A percentile compares a stretch with the other conserved stretches of the same genome.
These are phyloP conservation scores for Actinia tenebrosa DNA, from an alignment of 64 coral and sea anemone species.

Conservation along the genomic window DNA sequence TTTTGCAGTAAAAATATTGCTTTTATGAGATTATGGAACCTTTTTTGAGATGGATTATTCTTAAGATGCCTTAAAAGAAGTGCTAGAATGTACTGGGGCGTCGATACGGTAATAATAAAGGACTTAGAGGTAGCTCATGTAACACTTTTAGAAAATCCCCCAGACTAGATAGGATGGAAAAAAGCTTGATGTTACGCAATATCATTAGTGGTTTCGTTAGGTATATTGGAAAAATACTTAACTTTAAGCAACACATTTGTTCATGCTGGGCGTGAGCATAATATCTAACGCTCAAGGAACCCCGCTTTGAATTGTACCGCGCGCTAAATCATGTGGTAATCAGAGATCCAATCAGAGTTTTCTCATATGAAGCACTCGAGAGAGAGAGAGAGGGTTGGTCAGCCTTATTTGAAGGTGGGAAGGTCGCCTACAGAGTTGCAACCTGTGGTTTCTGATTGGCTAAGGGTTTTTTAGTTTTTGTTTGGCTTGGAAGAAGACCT, in stretches of 20 bases:
- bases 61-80: no score
- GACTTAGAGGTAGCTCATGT: no score
- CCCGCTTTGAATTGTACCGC: constrained; percentile 3
- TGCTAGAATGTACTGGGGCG: no score
- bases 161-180: neutral
- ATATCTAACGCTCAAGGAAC: neutral
- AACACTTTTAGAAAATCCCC: no score
- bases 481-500: neutral
- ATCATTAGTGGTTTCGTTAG: neutral
- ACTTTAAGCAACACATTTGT: neutral
- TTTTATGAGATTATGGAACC: no score
- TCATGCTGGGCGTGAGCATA: neutral
- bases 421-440: neutral
- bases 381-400: neutral
- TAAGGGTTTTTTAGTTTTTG: neutral
- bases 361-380: neutral
- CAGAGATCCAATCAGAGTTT: neutral
- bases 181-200: neutral
- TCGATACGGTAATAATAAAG: no score
- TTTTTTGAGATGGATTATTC: no score
- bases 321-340: neutral
- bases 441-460: neutral
- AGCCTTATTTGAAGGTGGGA: neutral
- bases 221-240: neutral
- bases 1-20: neutral